Evolutionary conservation across 2,113 vertebrate species (phyloP).

Genomic region (Cervus canadensis): DNA sequence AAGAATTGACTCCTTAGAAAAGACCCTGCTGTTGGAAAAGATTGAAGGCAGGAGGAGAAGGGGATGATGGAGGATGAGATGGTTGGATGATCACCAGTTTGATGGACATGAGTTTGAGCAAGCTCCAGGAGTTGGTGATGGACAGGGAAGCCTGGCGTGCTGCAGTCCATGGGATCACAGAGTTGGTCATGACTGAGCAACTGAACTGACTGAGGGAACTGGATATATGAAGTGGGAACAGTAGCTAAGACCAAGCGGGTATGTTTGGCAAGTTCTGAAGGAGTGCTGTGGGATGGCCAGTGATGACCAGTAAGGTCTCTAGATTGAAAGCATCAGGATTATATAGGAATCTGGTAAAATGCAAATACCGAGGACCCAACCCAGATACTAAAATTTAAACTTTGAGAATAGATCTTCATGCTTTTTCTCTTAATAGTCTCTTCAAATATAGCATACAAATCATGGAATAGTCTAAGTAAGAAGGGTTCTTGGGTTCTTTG

Average conservation of each 20-base stretch:
- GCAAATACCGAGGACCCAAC: background rate
- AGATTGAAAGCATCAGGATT: background rate
- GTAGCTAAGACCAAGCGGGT: background rate
- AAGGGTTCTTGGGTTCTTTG: background rate
- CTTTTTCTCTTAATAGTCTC: background rate
- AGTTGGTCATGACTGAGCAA: background rate
- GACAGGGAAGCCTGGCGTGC: background rate
- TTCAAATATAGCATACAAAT: background rate
- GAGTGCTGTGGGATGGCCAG: rapidly evolving
- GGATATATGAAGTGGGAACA: background rate
- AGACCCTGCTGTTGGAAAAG: background rate
- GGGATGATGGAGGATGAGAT: background rate
- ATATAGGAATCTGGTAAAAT: background rate
- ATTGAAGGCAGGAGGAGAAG: background rate
- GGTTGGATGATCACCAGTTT: background rate
- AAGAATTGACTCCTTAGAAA: background rate
- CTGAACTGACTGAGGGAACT: background rate
- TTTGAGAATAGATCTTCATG: background rate
- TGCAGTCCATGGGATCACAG: background rate
- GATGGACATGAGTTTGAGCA: background rate
- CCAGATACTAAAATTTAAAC: background rate
- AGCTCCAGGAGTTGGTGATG: background rate
- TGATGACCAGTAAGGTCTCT: too few relatives aligned
- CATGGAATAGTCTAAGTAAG: background rate
- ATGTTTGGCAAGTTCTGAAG: background rate